Base-by-base conservation (phyloP, 1,140 invertebrate species). In the Lordiphosa clarofinis region DNA sequence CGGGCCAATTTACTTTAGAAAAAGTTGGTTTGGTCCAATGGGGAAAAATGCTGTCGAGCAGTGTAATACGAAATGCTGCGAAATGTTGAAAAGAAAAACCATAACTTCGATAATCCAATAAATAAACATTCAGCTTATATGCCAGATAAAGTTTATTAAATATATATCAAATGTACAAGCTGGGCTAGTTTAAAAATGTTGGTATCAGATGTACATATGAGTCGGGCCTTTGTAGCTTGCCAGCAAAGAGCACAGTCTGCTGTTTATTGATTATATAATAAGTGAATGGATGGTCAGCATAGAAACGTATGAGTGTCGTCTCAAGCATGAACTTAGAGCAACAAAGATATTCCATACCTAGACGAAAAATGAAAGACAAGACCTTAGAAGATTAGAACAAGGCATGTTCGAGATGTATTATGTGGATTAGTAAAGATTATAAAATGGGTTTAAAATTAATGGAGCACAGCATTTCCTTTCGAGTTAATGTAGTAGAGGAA, bases 11-110 rank as follows among this genome's bases (percentile, higher is more conserved):
- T n/a, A n/a, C n/a, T n/a, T n/a, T n/a, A n/a, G n/a, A n/a, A n/a
- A n/a, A n/a, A n/a, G n/a, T n/a, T n/a, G n/a, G n/a, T n/a, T n/a
- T n/a, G n/a, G n/a, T n/a, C n/a, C n/a, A n/a, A n/a, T n/a, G n/a
- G n/a, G n/a, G n/a, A n/a, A n/a, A n/a, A n/a, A n/a, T n/a, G n/a
- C n/a, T n/a, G n/a, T n/a, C n/a, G n/a, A n/a, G n/a, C n/a, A n/a
- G n/a, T n/a, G n/a, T n/a, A n/a, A 87, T 62, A 33, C 82, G 68
- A 33, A 81, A 66, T 38, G 33, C 82, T 87, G 72, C 43, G 46
- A 38, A 54, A 7, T 38, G 5, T 19, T 11, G 40, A 53, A 58
- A 13, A 21, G 40, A 53, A 6, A 33, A 39, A 10, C 46, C 12
- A 19, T 38, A 36, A 15, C 7, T 33, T 11, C 8, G n/a, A 35